These are phyloP conservation scores for Neodiprion fabricii DNA, from an alignment of 1,140 invertebrate species.

Conservation along the genomic window DNA sequence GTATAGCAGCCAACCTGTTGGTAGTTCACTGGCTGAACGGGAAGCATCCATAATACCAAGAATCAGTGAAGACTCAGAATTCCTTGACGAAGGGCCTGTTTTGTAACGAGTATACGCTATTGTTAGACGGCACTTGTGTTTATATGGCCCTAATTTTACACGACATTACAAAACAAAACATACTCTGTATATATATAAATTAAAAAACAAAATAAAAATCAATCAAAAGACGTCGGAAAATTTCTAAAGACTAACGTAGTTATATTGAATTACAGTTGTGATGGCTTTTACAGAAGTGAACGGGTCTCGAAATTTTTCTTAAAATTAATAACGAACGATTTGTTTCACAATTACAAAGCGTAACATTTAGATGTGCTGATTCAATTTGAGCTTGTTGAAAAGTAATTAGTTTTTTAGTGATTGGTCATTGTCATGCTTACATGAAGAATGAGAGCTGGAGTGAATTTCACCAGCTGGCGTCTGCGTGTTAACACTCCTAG, in stretches of 20 bases:
- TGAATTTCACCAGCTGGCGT: constrained; percentile 72
- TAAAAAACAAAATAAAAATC: constrained; percentile 15
- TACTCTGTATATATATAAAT: constrained; percentile 16
- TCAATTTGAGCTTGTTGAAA: no score
- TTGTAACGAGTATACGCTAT: constrained; percentile 43
- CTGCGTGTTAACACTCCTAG: constrained; percentile 82
- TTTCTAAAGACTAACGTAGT: no score
- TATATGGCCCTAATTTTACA: no score
- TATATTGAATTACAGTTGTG: no score
- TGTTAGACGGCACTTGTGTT: constrained; percentile 32
- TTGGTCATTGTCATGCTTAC: constrained; percentile 40
- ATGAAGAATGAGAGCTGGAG: constrained; percentile 65
- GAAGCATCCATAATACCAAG: constrained; percentile 65
- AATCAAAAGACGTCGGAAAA: background rate
- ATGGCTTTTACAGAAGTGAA: no score
- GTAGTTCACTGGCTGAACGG: constrained; percentile 65
- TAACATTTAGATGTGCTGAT: no score
- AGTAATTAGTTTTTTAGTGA: no score
- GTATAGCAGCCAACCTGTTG: constrained; percentile 57
- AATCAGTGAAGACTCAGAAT: constrained; percentile 67
- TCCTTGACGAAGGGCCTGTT: constrained; percentile 65
- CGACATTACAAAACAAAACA: constrained; percentile 18
- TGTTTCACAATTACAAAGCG: no score
- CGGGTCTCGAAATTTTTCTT: no score
- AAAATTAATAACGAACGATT: no score